Evolutionary conservation across 2,113 vertebrate species (phyloP).

Genomic region (Platycercus adscitus): DNA sequence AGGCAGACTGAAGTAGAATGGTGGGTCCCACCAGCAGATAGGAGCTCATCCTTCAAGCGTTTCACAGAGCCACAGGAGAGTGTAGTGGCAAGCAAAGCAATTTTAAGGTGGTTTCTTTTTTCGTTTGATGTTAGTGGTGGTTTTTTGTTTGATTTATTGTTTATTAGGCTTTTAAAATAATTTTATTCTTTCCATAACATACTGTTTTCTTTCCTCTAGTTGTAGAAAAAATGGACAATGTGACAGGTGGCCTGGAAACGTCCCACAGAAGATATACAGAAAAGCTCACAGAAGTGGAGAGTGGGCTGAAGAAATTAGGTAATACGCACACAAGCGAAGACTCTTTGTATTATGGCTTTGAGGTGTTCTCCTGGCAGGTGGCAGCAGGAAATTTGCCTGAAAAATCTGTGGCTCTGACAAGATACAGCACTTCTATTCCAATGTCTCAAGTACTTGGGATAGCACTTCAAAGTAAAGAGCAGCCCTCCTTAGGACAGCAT

Average conservation of each 20-base stretch:
- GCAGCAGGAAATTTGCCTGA: background rate
- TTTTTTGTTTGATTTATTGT: background rate
- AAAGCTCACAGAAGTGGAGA: conserved; percentile 90
- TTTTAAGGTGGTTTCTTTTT: background rate
- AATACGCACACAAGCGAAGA: conserved; percentile 37
- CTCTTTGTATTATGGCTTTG: background rate
- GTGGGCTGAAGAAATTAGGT: conserved; percentile 92
- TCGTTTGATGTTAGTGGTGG: background rate
- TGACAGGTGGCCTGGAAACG: conserved; percentile 88
- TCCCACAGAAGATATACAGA: conserved; percentile 85
- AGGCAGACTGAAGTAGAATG: background rate
- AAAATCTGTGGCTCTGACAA: background rate
- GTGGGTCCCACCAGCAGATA: background rate
- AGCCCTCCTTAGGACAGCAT: background rate
- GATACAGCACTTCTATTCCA: background rate
- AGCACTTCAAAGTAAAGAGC: background rate
- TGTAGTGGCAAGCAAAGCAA: background rate
- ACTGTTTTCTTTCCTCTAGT: conserved; percentile 78
- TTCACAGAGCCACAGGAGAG: background rate
- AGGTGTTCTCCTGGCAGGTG: background rate
- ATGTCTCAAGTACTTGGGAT: background rate
- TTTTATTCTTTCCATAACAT: conserved; percentile 38
- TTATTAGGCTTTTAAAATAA: background rate
- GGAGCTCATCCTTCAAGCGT: background rate
- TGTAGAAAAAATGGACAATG: conserved; percentile 94